Evolutionary conservation across 2,113 vertebrate genomes (phyloP), one percentile per base, ranked within the genome.

Genomic region (Trematomus loennbergii): DNA sequence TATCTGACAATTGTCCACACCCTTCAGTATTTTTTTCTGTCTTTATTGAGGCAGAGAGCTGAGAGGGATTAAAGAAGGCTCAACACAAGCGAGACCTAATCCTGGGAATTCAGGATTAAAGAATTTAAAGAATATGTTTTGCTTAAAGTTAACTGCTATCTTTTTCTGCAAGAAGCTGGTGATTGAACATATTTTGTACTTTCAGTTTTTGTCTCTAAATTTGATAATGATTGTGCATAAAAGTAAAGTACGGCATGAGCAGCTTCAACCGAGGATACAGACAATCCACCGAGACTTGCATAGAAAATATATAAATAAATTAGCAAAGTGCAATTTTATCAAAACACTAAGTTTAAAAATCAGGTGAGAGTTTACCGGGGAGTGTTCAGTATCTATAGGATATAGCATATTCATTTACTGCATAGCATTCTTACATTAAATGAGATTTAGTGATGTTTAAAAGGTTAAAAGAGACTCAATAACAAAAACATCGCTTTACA

Each of bases 81-180:
- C 79, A 89, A 92, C 59, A 85, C 73, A 85, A 82, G 87, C 72
- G 76, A 75, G 67, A 91, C 72, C 81, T 90, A 90, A 86, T 91
- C 86, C 87, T 72, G 49, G 70, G 79, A 79, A 73, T 85, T 81
- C 62, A 85, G 76, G 74, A 73, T 81, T 86, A 87, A 57, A 49
- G 71, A 68, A 66, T 71, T 86, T 43, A 29, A 79, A 70, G 65
- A 80, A 84, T 65, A 73, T 3, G 15, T 76, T 75, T 85, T 25
- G 61, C 68, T 49, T 9, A 10, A 66, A 57, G 57, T 79, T 57
- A 60, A 62, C 33, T 15, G 29, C 0, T 0, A 29, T 71, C 11
- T 68, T 68, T 50, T 40, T 40, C 68, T 36, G 16, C 60, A 5
- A 18, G 20, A 71, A 77, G 64, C 22, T 43, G 53, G 13, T 43